A percentile compares a stretch with the other conserved stretches of the same genome.
These are phyloP conservation scores for Melikaiella ostensackeni DNA, from an alignment of 2,888 invertebrate species.

Conservation along the genomic window DNA sequence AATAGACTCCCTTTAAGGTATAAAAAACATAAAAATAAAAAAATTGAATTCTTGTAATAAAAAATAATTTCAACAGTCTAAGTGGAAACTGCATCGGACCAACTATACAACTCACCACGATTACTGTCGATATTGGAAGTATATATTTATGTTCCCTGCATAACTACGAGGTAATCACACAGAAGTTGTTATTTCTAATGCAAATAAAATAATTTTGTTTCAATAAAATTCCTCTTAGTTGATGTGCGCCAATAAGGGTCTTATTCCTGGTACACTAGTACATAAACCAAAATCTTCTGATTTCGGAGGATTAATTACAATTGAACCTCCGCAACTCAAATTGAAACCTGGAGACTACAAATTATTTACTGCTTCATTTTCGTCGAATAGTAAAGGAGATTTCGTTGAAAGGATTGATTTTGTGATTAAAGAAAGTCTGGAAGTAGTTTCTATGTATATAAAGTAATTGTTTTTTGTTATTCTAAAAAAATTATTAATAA, in stretches of 20 bases:
- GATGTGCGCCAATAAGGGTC: conserved; percentile 76
- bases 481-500: neutral
- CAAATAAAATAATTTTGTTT: no score
- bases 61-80: conserved; percentile 64
- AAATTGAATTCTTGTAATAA: neutral
- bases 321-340: conserved; percentile 78
- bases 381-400: conserved; percentile 80
- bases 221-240: conserved; percentile 56
- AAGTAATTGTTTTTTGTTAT: conserved; percentile 76
- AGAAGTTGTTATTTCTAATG: neutral
- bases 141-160: conserved; percentile 81
- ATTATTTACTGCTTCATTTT: conserved; percentile 80
- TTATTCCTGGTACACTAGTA: conserved; percentile 80
- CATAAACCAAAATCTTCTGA: conserved; percentile 78
- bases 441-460: conserved; percentile 79
- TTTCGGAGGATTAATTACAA: conserved; percentile 80
- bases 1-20: conserved; percentile 78
- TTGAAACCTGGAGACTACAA: conserved; percentile 79
- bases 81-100: conserved; percentile 81
- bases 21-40: neutral
- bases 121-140: conserved; percentile 80
- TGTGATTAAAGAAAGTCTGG: conserved; percentile 80
- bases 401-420: conserved; percentile 83
- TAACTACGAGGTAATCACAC: conserved; percentile 79
- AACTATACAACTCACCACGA: conserved; percentile 79